Base-by-base conservation (phyloP, 2,113 vertebrate species). In the Rousettus leschenaultii region DNA sequence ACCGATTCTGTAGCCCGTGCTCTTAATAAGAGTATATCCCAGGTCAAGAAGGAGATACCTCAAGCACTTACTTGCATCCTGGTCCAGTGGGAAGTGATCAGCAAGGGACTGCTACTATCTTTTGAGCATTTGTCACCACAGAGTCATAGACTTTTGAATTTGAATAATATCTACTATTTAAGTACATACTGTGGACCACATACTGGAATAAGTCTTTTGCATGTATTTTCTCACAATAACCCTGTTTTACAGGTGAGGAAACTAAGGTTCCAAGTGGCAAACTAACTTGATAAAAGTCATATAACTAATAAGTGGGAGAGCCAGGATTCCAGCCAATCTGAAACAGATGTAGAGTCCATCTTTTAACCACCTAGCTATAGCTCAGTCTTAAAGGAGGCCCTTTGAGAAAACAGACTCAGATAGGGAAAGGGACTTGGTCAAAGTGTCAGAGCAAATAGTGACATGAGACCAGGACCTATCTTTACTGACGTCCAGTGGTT, bases 291-390 rank as follows among this genome's bases (percentile, higher is more conserved):
- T 87, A 43, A 92, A 86, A 35, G 7, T n/a, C 51, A 63, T 80
- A 40, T 14, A 73, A 45, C n/a, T 73, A 91, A 43, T 59, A 86
- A 65, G 12, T 70, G 11, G 19, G 53, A 65, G 65, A 95, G 28
- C 59, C 38, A 86, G 53, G 63, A 86, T 86, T 96, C 90, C 93
- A 35, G 48, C 28, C 83, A 45, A 15, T 94, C 51, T 89, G 53
- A 82, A 19, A 89, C 28, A 95, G 75, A 77, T 88, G 53, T 65
- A 70, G 89, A 89, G 13, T 57, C 28, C 38, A 7, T 21, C 26
- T 83, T 13, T 43, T 65, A 28, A 82, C 14, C 28, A 33, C 22
- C 51, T 30, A n/a, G 11, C n/a, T 74, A 33, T 11, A 48, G 24
- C 30, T 57, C 59, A 88, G 15, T 53, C 26, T 26, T 61, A 35